Base-by-base conservation (phyloP, 2,797 vertebrate genomes). In the Coracias cyanogaster region DNA sequence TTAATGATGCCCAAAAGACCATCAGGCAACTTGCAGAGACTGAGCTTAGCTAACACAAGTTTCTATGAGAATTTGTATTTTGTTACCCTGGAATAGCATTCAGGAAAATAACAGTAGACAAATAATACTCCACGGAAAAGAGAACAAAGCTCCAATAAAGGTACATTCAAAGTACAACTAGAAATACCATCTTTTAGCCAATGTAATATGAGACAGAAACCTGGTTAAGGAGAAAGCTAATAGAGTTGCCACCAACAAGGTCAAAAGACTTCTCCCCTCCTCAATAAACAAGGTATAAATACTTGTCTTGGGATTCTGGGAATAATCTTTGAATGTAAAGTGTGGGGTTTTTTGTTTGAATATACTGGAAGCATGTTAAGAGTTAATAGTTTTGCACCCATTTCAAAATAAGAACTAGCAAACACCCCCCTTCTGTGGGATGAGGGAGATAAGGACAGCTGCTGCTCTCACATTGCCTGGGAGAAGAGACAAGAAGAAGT, bases 1-100 rank as follows among this genome's bases (percentile, higher is more conserved):
- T 73, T 93, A 93, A 92, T 15, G 54, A 91, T 43, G 83, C 82
- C 89, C 84, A 58, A 57, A 93, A 95, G 74, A 89, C 52, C 82
- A 69, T 69, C 1, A 60, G 52, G 43, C 64, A 70, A 85, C 48
- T 73, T 4, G 0, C 9, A 58, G 71, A 82, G 33, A 89, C 0
- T 21, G 57, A 89, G 25, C 33, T 82, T 82, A 70, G 80, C 37
- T 87, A 88, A 79, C 35, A 39, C 26, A 39, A 33, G 12, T 76
- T 93, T 69, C 74, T 71, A 76, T 33, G 58, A 46, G 52, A 15
- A 52, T 52, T 66, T 80, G 51, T 8, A 20, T 52, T 67, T 74
- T 66, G 25, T 87, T 92, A 77, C 37, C 22, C 39, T 77, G 20
- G 6, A 69, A 87, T 10, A 77, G 51, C 31, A 71, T 43, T 71